Percentiles rank a stretch among this genome's conserved stretches.
phyloP scores from a whole-genome alignment of 2,113 vertebrate genomes.

The Gymnogyps californianus region DNA sequence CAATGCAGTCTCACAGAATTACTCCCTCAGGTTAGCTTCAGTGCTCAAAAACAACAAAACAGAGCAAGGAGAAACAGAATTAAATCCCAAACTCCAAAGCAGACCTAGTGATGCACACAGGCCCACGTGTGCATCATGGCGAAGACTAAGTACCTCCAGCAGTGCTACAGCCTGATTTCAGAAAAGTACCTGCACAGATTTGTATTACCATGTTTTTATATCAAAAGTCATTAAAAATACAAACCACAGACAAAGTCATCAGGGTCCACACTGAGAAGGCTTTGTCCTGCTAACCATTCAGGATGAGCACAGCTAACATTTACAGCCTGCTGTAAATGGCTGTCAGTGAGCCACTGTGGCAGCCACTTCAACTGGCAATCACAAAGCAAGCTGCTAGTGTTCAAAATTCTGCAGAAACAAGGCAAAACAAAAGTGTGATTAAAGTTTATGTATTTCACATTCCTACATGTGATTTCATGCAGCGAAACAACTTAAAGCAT shows the following conservation, averaged over 20 bases:
- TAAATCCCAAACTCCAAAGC: not conserved
- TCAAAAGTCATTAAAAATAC: slow-evolving; percentile 45
- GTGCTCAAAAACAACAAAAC: not conserved
- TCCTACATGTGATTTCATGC: not conserved
- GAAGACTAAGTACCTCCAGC: not conserved
- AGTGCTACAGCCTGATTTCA: not conserved
- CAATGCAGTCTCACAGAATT: not conserved
- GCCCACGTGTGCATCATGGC: rapidly evolving
- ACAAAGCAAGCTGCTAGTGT: slow-evolving; percentile 80
- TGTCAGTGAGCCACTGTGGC: slow-evolving; percentile 72
- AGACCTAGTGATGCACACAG: not conserved
- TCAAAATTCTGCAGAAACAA: slow-evolving; percentile 72
- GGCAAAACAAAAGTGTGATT: not conserved
- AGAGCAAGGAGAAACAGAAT: not conserved
- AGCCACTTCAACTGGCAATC: slow-evolving; percentile 84
- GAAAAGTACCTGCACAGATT: not conserved
- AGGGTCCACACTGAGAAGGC: slow-evolving; percentile 73
- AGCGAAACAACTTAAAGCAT: not conserved
- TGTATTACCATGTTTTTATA: not conserved
- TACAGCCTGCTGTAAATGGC: slow-evolving; percentile 62
- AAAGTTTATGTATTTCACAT: not conserved
- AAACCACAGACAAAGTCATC: slow-evolving; percentile 80
- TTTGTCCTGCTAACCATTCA: slow-evolving; percentile 74
- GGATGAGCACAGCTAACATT: slow-evolving; percentile 78
- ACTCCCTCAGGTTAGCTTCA: not conserved